A percentile compares a stretch with the other conserved stretches of the same genome.
phyloP scores from a whole-genome alignment of 2,113 vertebrate species.

The Sarotherodon lohbergeri region DNA sequence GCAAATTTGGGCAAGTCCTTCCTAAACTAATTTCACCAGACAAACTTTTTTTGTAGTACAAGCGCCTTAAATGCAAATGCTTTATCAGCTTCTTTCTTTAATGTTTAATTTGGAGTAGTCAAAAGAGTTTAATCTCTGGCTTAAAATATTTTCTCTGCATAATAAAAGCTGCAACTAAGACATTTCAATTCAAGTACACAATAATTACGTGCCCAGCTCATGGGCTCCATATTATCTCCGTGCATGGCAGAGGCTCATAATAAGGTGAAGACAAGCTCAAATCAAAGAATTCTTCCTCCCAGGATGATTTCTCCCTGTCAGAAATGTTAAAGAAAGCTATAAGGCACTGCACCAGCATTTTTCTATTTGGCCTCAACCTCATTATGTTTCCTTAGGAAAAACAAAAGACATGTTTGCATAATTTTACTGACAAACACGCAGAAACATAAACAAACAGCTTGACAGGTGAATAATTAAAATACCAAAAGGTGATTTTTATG shows the following conservation, averaged over 20 bases:
- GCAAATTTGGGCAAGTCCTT: not conserved
- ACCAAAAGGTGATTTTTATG: not conserved
- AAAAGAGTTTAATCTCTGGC: constrained; percentile 18
- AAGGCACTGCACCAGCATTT: too few species aligned
- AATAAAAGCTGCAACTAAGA: not conserved
- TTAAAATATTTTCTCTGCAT: not conserved
- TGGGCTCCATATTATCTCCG: not conserved
- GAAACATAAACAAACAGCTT: not conserved
- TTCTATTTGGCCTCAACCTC: not conserved
- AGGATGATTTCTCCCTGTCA: not conserved
- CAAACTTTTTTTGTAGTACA: not conserved
- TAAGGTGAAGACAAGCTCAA: not conserved
- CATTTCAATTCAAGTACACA: not conserved
- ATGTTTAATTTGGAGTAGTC: not conserved
- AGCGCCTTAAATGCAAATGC: not conserved
- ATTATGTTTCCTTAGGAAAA: not conserved
- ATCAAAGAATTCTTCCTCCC: not conserved
- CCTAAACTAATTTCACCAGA: not conserved
- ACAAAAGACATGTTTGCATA: not conserved
- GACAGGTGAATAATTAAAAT: not conserved
- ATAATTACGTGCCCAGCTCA: not conserved
- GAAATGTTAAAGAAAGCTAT: not conserved
- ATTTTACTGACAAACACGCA: not conserved
- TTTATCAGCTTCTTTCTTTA: not conserved
- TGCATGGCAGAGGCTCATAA: not conserved